phyloP scores from a whole-genome alignment of 2,113 vertebrate genomes.

The Eublepharis macularius region DNA sequence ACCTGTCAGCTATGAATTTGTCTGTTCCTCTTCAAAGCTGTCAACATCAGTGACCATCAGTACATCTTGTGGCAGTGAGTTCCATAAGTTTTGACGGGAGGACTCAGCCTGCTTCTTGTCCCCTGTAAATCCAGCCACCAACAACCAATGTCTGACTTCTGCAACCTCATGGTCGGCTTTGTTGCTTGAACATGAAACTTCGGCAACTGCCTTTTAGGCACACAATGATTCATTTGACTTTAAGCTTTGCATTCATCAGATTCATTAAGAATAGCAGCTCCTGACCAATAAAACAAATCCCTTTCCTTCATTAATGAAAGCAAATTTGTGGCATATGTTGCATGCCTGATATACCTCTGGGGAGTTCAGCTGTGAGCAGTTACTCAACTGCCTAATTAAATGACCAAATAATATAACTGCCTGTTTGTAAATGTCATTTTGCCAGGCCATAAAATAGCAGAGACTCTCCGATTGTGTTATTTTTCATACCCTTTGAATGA shows the following conservation, averaged over 20 bases:
- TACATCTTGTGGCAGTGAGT: no score
- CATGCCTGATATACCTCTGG: neutral
- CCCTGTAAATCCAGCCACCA: no score
- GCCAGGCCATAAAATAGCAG: neutral
- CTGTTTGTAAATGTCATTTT: conserved; percentile 9
- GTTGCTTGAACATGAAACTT: no score
- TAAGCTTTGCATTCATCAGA: neutral
- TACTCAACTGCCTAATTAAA: conserved; percentile 15
- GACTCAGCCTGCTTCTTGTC: no score
- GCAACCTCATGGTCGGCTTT: no score
- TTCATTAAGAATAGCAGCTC: neutral
- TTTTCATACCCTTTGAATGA: neutral
- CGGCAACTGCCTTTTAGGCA: no score
- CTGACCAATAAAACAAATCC: neutral
- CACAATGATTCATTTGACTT: no score
- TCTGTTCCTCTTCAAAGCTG: no score
- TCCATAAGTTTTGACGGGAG: no score
- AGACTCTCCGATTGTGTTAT: neutral
- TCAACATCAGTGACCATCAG: no score
- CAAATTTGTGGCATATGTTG: neutral
- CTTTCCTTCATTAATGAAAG: conserved; percentile 20
- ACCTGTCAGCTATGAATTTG: no score
- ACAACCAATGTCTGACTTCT: no score
- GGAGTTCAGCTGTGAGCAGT: neutral
- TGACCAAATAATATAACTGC: conserved; percentile 17